Conservation (phyloP, 1,140 invertebrate species). For the Penaeus japonicus region DNA sequence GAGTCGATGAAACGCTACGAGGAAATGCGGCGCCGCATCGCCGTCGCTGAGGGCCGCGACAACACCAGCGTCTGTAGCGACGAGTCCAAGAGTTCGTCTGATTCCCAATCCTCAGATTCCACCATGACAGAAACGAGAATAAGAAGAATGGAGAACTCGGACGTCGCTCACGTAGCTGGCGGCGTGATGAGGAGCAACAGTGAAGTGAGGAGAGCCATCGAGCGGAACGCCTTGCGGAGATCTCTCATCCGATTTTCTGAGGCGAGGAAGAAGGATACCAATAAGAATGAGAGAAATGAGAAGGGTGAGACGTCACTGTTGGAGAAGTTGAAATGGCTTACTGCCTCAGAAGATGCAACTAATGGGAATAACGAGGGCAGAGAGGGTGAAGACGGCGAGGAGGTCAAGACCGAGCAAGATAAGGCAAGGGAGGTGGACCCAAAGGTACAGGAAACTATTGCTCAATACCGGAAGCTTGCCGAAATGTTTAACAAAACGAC, state of each 20-base stretch:
- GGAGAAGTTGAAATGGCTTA: conserved; percentile 57
- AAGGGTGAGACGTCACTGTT: conserved; percentile 55
- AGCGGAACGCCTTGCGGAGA: conserved; percentile 75
- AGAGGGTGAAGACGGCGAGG: conserved; percentile 20
- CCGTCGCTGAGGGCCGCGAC: conserved; percentile 53
- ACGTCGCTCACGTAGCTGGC: conserved; percentile 55
- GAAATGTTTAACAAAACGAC: conserved; percentile 58
- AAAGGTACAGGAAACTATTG: conserved; percentile 42
- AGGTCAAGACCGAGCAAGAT: conserved; percentile 8
- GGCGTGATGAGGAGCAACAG: conserved; percentile 57
- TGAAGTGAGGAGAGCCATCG: conserved; percentile 67
- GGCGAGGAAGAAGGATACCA: conserved; percentile 57
- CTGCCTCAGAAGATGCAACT: conserved; percentile 54
- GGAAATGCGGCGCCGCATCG: conserved; percentile 58
- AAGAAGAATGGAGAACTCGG: conserved; percentile 52
- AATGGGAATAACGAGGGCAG: conserved; percentile 50
- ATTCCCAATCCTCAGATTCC: conserved; percentile 56
- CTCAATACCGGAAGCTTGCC: conserved; percentile 50
- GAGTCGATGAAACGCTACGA: conserved; percentile 58
- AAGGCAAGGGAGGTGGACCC: not conserved
- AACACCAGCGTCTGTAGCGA: conserved; percentile 54
- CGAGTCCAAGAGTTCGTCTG: conserved; percentile 47
- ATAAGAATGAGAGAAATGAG: conserved; percentile 57
- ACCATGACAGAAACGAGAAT: conserved; percentile 56
- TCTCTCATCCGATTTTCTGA: conserved; percentile 72